These are phyloP conservation scores for Channa maculata DNA, from an alignment of 2,113 vertebrate species.

Conservation along the genomic window DNA sequence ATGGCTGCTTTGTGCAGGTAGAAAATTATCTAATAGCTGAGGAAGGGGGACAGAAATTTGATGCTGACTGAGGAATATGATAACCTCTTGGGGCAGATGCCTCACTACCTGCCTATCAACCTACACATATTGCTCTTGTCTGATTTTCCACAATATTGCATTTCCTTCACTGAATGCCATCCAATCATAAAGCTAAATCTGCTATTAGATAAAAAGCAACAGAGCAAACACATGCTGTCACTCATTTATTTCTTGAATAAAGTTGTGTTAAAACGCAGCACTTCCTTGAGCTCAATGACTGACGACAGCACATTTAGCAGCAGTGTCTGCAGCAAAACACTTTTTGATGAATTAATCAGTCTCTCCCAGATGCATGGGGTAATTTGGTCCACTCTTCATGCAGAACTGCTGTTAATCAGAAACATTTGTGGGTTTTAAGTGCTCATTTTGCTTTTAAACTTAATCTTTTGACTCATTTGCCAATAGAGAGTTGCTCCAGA, in stretches of 20 bases:
- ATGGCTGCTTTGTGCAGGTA: conserved; percentile 36
- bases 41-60: conserved; percentile 45
- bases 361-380: conserved; percentile 28
- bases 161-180: conserved; percentile 11
- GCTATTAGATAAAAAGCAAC: not conserved
- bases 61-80: conserved; percentile 51
- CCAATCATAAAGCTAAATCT: conserved; percentile 12
- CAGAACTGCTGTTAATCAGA: conserved; percentile 24
- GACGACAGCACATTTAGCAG: conserved; percentile 44
- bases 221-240: not conserved
- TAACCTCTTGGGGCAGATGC: conserved; percentile 27
- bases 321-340: conserved; percentile 34
- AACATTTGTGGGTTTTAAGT: conserved; percentile 2
- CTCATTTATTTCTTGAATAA: conserved; percentile 8
- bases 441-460: conserved; percentile 3
- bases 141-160: conserved; percentile 22
- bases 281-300: conserved; percentile 23
- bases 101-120: conserved; percentile 19
- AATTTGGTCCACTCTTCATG: conserved; percentile 42
- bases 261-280: conserved; percentile 8
- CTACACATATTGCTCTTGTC: not conserved
- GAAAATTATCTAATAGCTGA: conserved; percentile 45
- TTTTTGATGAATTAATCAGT: conserved; percentile 59
- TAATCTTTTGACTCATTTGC: conserved; percentile 38
- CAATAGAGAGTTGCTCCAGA: conserved; percentile 9